A percentile compares a stretch with the other conserved stretches of the same genome.
Conservation (phyloP, 2,888 invertebrate genomes). For the Tetheella fluctuosa region DNA sequence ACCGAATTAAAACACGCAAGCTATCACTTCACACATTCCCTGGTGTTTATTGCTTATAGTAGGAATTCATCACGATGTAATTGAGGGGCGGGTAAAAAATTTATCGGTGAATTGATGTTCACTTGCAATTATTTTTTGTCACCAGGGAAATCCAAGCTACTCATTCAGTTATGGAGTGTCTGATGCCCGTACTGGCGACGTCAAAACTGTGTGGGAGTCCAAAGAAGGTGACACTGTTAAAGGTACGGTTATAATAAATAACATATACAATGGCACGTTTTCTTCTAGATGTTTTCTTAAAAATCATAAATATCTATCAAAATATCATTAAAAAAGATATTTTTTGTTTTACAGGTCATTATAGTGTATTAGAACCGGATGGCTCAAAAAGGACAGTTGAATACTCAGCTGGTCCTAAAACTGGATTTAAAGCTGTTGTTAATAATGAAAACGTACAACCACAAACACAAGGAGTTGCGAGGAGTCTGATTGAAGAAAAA, state of each 20-base stretch:
- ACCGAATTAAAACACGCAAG: conserved; percentile 72
- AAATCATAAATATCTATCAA: not conserved
- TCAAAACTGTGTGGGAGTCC: conserved; percentile 86
- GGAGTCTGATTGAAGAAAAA: conserved; percentile 58
- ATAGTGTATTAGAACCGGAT: conserved; percentile 87
- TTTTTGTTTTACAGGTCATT: conserved; percentile 75
- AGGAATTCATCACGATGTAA: conserved; percentile 36
- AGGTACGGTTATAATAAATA: conserved; percentile 53
- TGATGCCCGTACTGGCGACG: conserved; percentile 84
- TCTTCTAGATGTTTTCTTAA: too few species aligned
- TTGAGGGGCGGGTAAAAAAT: conserved; percentile 48
- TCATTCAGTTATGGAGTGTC: conserved; percentile 86
- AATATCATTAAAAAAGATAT: not conserved
- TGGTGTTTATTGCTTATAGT: conserved; percentile 37
- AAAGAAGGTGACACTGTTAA: conserved; percentile 85
- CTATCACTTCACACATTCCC: conserved; percentile 68
- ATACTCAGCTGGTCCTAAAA: conserved; percentile 84
- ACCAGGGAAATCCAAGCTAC: conserved; percentile 83
- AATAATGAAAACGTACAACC: conserved; percentile 72
- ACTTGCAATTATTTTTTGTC: conserved; percentile 42
- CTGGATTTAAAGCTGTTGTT: conserved; percentile 84
- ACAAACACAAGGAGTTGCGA: conserved; percentile 33
- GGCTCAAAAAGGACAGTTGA: conserved; percentile 85
- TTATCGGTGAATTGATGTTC: conserved; percentile 42
- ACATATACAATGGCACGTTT: too few species aligned